Base-by-base conservation (phyloP, 2,888 invertebrate genomes). In the Epiblema foenella region DNA sequence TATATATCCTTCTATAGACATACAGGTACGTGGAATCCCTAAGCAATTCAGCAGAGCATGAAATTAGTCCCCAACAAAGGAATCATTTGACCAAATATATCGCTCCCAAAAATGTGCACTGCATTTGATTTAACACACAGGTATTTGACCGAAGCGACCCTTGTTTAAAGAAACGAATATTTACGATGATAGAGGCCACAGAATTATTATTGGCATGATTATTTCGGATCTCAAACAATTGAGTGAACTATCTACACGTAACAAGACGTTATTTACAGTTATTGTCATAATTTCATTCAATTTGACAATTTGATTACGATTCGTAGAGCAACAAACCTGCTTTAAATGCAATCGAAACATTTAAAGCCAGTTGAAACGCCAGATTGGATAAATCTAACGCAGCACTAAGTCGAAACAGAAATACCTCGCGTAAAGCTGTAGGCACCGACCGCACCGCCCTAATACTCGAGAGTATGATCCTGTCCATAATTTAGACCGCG, bases 141-240 rank as follows among this genome's bases (percentile, higher is more conserved):
- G 90, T 90, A 89, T 88, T 90, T 90, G 90, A 89, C 90, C 90
- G 89, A 84, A 78, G 83, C 81, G 79, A 80, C 78, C 76, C 81
- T 83, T 78, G 81, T 66, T 66, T 46, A 60, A 66, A 66, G 46
- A 24, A 71, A 68, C 57, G 17, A 68, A 51, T 72, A 68, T 64
- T 68, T 75, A 74, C 70, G 84, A 83, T 80, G 79, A 80, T 83
- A 83, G 79, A 83, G 76, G 80, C 82, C 80, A 72, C 74, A 77
- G 75, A 80, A 80, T 77, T 79, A 83, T 78, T 80, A 88, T 85
- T 86, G 80, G 78, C 77, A 84, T 85, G 83, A 88, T 88, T 86
- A 88, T 84, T 85, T 79, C 73, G 77, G 74, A 81, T 80, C 77
- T 77, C 77, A 75, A 76, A 80, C 86, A 88, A 86, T 86, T 86